Evolutionary conservation across 2,888 invertebrate species (phyloP).

Genomic region (Tetropium fuscum): DNA sequence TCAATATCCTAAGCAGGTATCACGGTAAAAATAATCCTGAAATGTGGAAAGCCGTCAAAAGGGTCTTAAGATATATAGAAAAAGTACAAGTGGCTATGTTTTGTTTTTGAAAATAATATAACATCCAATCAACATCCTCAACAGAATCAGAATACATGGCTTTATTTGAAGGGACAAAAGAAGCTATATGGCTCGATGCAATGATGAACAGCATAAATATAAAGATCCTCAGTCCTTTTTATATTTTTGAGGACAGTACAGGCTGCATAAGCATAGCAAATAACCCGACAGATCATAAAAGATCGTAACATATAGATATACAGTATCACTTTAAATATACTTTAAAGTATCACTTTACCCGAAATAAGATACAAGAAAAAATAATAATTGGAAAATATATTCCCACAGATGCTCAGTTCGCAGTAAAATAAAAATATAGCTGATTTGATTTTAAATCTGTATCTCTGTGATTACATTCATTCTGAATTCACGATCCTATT

Average conservation of each 20-base stretch:
- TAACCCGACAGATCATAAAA: neutral
- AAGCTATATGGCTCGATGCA: neutral
- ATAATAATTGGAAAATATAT: too few relatives aligned
- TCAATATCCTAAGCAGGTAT: neutral
- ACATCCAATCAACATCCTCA: neutral
- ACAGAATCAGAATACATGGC: neutral
- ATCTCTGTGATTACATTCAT: too few relatives aligned
- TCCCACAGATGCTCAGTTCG: too few relatives aligned
- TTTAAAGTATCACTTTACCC: neutral
- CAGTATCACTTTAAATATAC: neutral
- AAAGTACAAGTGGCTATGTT: neutral
- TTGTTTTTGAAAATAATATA: neutral
- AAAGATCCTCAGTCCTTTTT: neutral
- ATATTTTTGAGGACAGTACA: neutral
- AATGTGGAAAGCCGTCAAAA: too few relatives aligned
- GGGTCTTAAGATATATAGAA: too few relatives aligned
- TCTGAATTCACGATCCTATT: too few relatives aligned
- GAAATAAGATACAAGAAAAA: neutral
- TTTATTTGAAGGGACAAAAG: neutral
- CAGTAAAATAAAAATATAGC: too few relatives aligned
- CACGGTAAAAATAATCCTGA: too few relatives aligned
- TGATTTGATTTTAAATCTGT: too few relatives aligned
- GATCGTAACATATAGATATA: neutral
- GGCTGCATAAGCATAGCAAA: neutral
- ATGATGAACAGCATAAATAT: neutral